phyloP scores from a whole-genome alignment of 2,113 vertebrate genomes.

The Lagopus muta region DNA sequence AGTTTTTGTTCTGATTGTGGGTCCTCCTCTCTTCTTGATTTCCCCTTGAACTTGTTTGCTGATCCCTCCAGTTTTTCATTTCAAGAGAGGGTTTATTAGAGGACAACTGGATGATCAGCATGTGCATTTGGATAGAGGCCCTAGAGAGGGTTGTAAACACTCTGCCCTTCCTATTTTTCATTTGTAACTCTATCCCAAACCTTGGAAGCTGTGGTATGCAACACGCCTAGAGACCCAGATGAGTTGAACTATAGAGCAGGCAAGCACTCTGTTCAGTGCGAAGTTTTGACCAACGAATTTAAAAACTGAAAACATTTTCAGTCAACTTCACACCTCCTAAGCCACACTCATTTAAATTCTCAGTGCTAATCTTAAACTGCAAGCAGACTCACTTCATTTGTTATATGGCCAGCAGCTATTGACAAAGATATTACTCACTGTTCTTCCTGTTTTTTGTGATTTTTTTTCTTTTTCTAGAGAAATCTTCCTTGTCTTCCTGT shows the following conservation, averaged over 20 bases:
- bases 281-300: background rate
- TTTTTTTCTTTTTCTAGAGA: background rate
- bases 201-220: background rate
- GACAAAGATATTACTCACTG: slow-evolving; percentile 46
- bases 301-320: slow-evolving; percentile 1
- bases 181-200: background rate
- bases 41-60: background rate
- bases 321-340: background rate
- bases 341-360: slow-evolving; percentile 39
- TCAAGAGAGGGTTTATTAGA: background rate
- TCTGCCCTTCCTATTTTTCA: background rate
- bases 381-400: background rate
- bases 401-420: slow-evolving; percentile 21
- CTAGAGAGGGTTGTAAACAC: background rate
- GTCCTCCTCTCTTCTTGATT: background rate
- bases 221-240: background rate
- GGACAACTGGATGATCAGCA: background rate
- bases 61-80: background rate
- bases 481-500: slow-evolving; percentile 18
- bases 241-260: background rate
- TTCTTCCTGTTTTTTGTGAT: background rate
- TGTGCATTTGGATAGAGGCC: background rate
- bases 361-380: background rate
- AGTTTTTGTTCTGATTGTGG: background rate
- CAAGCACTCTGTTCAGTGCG: background rate